phyloP scores from a whole-genome alignment of 92 coral and sea anemone species.

The Micromussa lordhowensis region DNA sequence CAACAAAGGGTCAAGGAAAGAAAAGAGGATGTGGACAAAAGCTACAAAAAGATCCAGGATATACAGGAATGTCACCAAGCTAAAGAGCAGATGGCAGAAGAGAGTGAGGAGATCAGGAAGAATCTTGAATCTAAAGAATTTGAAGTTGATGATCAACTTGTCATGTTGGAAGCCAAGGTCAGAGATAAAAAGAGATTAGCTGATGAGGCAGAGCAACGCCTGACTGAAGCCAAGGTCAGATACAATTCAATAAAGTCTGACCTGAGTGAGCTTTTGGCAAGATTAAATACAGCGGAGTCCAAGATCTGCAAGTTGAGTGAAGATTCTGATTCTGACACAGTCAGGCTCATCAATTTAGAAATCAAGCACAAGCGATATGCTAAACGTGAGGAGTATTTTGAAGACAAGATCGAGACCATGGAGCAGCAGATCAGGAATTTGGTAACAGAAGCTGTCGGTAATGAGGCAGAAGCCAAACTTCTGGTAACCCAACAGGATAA shows the following conservation, averaged over 20 bases:
- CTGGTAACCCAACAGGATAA: constrained; percentile 70
- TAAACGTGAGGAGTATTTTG: constrained; percentile 75
- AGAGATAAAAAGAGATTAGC: constrained; percentile 69
- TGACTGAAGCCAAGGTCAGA: constrained; percentile 53
- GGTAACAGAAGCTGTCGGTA: constrained; percentile 46
- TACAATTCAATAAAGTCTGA: constrained; percentile 45
- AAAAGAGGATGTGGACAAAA: constrained; percentile 56
- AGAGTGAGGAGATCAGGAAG: constrained; percentile 85
- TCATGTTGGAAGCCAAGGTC: constrained; percentile 65
- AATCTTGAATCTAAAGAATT: constrained; percentile 79
- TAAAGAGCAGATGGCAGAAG: constrained; percentile 80
- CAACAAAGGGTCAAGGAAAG: constrained; percentile 58
- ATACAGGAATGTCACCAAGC: constrained; percentile 54
- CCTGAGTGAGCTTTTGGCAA: constrained; percentile 37
- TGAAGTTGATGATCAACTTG: constrained; percentile 77
- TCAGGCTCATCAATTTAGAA: constrained; percentile 66
- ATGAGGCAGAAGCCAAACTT: constrained; percentile 60
- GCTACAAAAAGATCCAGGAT: constrained; percentile 41
- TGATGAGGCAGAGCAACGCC: constrained; percentile 72
- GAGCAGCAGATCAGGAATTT: constrained; percentile 68
- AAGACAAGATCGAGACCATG: constrained; percentile 66
- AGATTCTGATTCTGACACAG: constrained; percentile 59
- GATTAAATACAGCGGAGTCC: constrained; percentile 64
- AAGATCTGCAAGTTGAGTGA: constrained; percentile 70
- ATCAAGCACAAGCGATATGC: constrained; percentile 56